Evolutionary conservation across 2,888 invertebrate genomes (phyloP), one percentile per base, ranked within the genome.

Genomic region (Drosophila nr. medialis): DNA sequence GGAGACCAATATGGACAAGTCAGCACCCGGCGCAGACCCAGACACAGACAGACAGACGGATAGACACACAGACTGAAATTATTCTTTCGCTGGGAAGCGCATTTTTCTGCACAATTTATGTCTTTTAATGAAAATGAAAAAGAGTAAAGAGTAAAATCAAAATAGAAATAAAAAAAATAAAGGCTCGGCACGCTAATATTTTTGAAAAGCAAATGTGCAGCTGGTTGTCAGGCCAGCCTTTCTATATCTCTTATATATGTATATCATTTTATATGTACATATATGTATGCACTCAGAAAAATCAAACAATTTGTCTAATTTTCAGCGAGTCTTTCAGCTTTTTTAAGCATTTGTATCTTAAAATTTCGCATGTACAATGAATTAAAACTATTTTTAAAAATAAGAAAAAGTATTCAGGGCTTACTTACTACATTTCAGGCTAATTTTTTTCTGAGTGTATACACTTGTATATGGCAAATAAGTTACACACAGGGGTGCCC

Each of bases 51-150:
- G 58, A 75, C 48, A 64, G 51, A 29, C 38, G 54, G 48, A 56
- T 50, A 32, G 36, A 65, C 38, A 49, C 8, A 53, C 42, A 64
- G 45, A 48, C 42, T 64, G 45, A 50, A 38, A 65, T 38, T 55
- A 27, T 40, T 38, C 56, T 65, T 83, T 77, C 67, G 53, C 75
- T 59, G 40, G 51, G 59, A 48, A 38, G 56, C 69, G 74, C 80
- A 88, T 85, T 86, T 88, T 90, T 86, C 90, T 90, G 89, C 89
- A 88, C 90, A 90, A 86, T 86, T 86, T 90, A 90, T 86, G 89
- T 86, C 86, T 90, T 88, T 86, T 90, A 90, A 88, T 90, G 89
- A 88, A 90, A 86, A 90, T 78, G 71, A 77, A 77, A 77, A 65
- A 64, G 59, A 72, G 32, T 32, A 10, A 32, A 32, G 62, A 67